Conservation (phyloP, 2,113 vertebrate species). For the Anser cygnoides region DNA sequence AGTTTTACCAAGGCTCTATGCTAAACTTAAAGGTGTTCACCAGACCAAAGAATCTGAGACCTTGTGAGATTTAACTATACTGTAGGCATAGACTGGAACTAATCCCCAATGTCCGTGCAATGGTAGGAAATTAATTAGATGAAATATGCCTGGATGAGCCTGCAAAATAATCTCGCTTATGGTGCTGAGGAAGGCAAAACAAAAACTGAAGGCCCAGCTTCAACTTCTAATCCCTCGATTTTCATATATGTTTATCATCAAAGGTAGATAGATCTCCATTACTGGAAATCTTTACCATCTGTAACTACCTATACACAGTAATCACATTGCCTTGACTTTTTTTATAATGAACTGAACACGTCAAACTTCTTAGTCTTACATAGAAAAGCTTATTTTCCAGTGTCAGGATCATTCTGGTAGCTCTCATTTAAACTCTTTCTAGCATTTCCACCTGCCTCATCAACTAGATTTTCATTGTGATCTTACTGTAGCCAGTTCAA, state of each 20-base stretch:
- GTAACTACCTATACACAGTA: neutral
- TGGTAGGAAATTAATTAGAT: slow-evolving; percentile 47
- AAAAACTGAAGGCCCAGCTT: slow-evolving; percentile 1
- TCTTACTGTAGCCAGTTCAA: neutral
- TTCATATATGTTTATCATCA: neutral
- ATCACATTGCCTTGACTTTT: neutral
- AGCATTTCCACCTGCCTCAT: neutral
- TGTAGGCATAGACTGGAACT: slow-evolving; percentile 47
- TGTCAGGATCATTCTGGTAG: neutral
- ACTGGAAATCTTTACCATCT: neutral
- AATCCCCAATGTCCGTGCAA: slow-evolving; percentile 12
- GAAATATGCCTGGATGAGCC: slow-evolving; percentile 27
- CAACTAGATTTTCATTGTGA: neutral
- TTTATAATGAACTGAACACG: neutral
- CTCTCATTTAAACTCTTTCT: neutral
- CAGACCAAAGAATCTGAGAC: slow-evolving; percentile 39
- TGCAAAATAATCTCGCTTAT: neutral
- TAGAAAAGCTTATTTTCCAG: neutral
- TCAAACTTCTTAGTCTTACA: neutral
- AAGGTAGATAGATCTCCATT: neutral
- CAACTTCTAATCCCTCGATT: neutral
- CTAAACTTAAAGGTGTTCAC: slow-evolving; percentile 56
- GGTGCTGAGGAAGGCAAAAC: neutral
- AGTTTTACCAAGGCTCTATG: slow-evolving; percentile 39
- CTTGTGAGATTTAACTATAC: slow-evolving; percentile 31